These are phyloP conservation scores for Sarotherodon lohbergeri DNA, from an alignment of 2,113 vertebrate species.

Conservation along the genomic window DNA sequence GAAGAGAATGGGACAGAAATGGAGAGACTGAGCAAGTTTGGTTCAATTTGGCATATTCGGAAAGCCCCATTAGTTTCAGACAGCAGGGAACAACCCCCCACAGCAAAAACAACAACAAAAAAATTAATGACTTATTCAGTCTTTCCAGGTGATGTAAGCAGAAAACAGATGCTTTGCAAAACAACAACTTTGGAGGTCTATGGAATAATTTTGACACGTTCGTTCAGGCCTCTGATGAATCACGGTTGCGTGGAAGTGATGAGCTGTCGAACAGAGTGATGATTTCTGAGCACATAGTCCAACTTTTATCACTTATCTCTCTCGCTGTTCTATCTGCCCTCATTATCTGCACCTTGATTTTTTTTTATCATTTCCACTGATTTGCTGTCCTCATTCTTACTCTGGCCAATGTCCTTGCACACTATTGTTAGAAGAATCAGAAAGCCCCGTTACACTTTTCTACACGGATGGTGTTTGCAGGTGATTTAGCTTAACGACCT, in stretches of 20 bases:
- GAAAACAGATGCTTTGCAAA: neutral
- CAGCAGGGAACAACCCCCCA: slow-evolving; percentile 2
- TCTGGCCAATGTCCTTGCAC: neutral
- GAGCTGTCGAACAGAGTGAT: neutral
- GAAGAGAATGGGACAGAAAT: neutral
- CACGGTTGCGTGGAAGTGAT: neutral
- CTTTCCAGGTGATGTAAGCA: neutral
- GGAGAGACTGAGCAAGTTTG: neutral
- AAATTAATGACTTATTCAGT: neutral
- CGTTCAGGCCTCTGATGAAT: neutral
- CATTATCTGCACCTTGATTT: neutral
- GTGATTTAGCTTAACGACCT: slow-evolving; percentile 39
- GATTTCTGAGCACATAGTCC: neutral
- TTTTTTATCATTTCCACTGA: neutral
- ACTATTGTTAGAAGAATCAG: neutral
- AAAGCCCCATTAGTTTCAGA: slow-evolving; percentile 46
- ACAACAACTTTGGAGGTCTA: neutral
- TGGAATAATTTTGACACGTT: neutral
- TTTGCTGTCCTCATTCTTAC: neutral
- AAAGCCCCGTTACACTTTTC: neutral
- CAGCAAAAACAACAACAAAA: neutral
- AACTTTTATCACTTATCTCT: slow-evolving; percentile 12
- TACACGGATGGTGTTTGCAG: neutral
- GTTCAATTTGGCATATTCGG: neutral
- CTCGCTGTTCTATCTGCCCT: neutral